Base-by-base conservation (phyloP, 2,888 invertebrate species). In the Osmoderma eremita region DNA sequence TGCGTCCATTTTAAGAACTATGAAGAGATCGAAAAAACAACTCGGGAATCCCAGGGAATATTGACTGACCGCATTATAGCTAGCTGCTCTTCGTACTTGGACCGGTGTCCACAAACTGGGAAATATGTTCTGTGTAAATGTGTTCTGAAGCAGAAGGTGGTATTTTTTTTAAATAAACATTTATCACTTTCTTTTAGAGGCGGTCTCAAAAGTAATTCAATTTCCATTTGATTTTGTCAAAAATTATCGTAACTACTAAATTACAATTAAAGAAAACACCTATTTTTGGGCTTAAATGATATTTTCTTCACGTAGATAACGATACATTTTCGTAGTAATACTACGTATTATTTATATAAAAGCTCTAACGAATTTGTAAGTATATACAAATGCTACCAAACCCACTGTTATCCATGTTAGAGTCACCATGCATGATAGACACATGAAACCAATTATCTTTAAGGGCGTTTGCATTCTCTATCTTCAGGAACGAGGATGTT, bases 121-220 rank as follows among this genome's bases (percentile, higher is more conserved):
- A 84, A 85, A 74, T 86, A 79, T 65, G 85, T 85, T 58, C 83
- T 84, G 67, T 86, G 86, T 64, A 88, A 88, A 82, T 84, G 86
- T 70, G 77, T 36, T 17, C 45, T 65, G 15, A 24, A 17, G 4
- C 30, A 68, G 0, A 68, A 68, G 63, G 64, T 67, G 50, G n/a
- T 24, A 30, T 10, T 4, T 30, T 4, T 30, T 10, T 30, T 30
- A 30, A 30, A n/a, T n/a, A n/a, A n/a, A n/a, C n/a, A n/a, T n/a
- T n/a, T n/a, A n/a, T n/a, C n/a, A n/a, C n/a, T n/a, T n/a, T n/a
- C n/a, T n/a, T n/a, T n/a, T 6, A 12, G 3, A 3, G 2, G 17
- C 12, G 13, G 13, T 24, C n/a, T n/a, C n/a, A n/a, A n/a, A n/a
- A n/a, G n/a, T n/a, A n/a, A n/a, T n/a, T n/a, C n/a, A n/a, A n/a